phyloP scores from a whole-genome alignment of 2,113 vertebrate genomes.

The Nanorana parkeri region DNA sequence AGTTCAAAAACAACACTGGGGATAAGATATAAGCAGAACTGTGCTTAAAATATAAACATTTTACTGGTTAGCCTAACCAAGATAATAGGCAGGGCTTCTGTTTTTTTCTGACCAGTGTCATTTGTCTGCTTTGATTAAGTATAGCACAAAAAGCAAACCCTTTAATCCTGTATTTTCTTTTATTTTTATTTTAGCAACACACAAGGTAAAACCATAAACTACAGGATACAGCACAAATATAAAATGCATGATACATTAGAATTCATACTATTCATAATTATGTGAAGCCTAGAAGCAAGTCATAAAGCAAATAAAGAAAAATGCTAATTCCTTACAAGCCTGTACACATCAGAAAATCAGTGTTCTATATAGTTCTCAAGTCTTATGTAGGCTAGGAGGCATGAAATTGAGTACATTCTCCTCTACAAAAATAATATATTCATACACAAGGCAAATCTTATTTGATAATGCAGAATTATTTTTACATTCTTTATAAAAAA shows the following conservation, averaged over 20 bases:
- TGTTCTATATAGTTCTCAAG: conserved; percentile 26
- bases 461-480: conserved; percentile 17
- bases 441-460: conserved; percentile 18
- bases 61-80: too few relatives aligned
- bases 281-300: conserved; percentile 45
- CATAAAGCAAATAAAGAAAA: conserved; percentile 42
- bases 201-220: conserved; percentile 15
- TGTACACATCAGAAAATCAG: conserved; percentile 44
- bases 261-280: conserved; percentile 51
- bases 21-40: too few relatives aligned
- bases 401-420: conserved; percentile 15
- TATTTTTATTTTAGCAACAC: neutral
- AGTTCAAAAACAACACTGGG: too few relatives aligned
- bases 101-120: too few relatives aligned
- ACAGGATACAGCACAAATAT: conserved; percentile 34
- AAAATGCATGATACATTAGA: conserved; percentile 35
- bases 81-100: too few relatives aligned
- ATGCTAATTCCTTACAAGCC: conserved; percentile 46
- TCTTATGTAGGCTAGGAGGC: conserved; percentile 25
- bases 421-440: conserved; percentile 25
- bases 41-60: too few relatives aligned
- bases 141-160: too few relatives aligned
- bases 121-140: too few relatives aligned
- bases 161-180: too few relatives aligned
- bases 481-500: neutral